phyloP scores from a whole-genome alignment of 1,140 invertebrate species.

The Berghia stephanieae region DNA sequence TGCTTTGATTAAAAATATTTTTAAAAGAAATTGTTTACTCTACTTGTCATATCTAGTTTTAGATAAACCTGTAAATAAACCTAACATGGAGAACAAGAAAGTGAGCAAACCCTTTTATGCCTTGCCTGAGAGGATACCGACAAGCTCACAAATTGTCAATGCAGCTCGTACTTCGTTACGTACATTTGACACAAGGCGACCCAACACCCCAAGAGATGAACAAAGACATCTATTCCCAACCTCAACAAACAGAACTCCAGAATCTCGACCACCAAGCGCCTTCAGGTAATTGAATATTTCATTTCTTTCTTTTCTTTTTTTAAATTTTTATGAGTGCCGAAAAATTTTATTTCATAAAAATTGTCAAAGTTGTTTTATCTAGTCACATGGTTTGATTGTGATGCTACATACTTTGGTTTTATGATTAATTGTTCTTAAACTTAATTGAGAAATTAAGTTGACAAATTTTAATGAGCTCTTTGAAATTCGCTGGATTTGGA shows the following conservation, averaged over 20 bases:
- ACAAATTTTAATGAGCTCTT: too few species aligned
- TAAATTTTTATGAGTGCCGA: background rate
- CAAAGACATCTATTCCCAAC: conserved; percentile 76
- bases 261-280: conserved; percentile 78
- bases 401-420: too few species aligned
- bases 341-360: too few species aligned
- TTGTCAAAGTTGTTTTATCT: too few species aligned
- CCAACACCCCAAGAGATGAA: conserved; percentile 82
- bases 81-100: conserved; percentile 41
- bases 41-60: background rate
- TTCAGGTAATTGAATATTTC: conserved; percentile 74
- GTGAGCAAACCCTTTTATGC: conserved; percentile 64
- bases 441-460: too few species aligned
- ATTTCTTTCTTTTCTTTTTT: background rate
- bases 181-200: conserved; percentile 68
- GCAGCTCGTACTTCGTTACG: conserved; percentile 71
- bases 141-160: conserved; percentile 81
- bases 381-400: too few species aligned
- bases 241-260: conserved; percentile 62
- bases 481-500: too few species aligned
- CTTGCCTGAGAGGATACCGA: conserved; percentile 70
- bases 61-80: background rate
- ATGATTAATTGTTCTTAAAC: too few species aligned
- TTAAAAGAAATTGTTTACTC: too few species aligned
- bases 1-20: too few species aligned